These are phyloP conservation scores for Crenichthys baileyi DNA, from an alignment of 2,797 vertebrate genomes.

Conservation along the genomic window DNA sequence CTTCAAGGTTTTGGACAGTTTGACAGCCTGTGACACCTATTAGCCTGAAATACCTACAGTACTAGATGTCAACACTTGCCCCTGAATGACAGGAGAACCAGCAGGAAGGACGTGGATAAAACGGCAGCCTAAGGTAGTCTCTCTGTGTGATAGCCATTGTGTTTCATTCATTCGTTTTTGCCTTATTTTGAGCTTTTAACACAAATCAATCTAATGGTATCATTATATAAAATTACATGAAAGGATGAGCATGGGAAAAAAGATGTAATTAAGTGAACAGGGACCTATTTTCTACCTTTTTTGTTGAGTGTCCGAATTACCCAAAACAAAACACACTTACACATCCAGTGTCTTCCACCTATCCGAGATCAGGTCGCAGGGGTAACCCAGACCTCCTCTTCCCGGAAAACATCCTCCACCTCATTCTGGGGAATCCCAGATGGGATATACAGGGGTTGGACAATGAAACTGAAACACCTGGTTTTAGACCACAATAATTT, in stretches of 20 bases:
- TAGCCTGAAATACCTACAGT: constrained; percentile 17
- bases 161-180: neutral
- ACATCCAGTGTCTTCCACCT: too few relatives aligned
- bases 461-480: too few relatives aligned
- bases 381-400: neutral
- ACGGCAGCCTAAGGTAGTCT: constrained; percentile 7
- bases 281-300: too few relatives aligned
- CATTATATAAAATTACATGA: neutral
- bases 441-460: neutral
- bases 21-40: constrained; percentile 32
- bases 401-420: neutral
- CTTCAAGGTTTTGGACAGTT: constrained; percentile 13
- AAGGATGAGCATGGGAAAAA: neutral
- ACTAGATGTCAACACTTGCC: constrained; percentile 21
- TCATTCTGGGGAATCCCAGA: neutral
- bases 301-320: too few relatives aligned
- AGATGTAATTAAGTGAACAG: too few relatives aligned
- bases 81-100: constrained; percentile 26
- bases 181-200: neutral
- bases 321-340: too few relatives aligned
- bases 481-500: too few relatives aligned
- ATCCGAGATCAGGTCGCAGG: too few relatives aligned
- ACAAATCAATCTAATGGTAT: neutral
- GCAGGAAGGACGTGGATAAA: constrained; percentile 5
- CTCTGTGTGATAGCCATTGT: neutral